Evolutionary conservation across 2,888 invertebrate species (phyloP), one percentile per base, ranked within the genome.

Genomic region (Sphaerophoria taeniata): DNA sequence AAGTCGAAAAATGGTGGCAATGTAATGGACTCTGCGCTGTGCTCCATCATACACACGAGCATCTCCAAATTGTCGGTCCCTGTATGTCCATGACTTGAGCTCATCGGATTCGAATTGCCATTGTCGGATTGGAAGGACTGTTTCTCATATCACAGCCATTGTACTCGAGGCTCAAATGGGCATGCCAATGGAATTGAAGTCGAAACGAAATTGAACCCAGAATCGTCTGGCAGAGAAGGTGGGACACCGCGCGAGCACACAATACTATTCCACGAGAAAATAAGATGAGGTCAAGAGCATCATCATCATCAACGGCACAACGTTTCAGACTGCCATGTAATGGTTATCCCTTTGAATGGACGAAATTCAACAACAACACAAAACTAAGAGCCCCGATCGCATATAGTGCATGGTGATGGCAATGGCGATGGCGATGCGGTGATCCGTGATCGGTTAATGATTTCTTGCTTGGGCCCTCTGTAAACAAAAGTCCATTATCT

Each of bases 401-500:
- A 3, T 34, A n/a, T 34, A n/a, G 49, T 53, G 58, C 24, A 58
- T 71, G 74, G 11, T 43, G 43, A 71, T 49, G 67, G 77, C 53
- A 34, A 31, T 78, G 14, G 56, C 69, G 84, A 85, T 85, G 53
- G 76, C 81, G 81, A 24, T 24, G 24, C 77, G 81, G 85, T 85
- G 85, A 85, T 85, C 85, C 81, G 85, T 85, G 85, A 85, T 85
- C 85, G 81, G 85, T 85, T 85, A 85, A 85, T 85, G 85, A 85
- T 85, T 85, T 85, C 85, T 85, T 81, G 85, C 85, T 77, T 51
- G 69, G 39, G 78, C 69, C 82, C 82, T 86, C 82, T 86, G 86
- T 86, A 86, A 86, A 86, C 86, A 86, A 86, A 86, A 86, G 86
- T 86, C 78, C 86, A 86, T 86, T 86, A 86, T 86, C 86, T 86